Evolutionary conservation across 2,797 vertebrate species (phyloP).

Genomic region (Chelmon rostratus): DNA sequence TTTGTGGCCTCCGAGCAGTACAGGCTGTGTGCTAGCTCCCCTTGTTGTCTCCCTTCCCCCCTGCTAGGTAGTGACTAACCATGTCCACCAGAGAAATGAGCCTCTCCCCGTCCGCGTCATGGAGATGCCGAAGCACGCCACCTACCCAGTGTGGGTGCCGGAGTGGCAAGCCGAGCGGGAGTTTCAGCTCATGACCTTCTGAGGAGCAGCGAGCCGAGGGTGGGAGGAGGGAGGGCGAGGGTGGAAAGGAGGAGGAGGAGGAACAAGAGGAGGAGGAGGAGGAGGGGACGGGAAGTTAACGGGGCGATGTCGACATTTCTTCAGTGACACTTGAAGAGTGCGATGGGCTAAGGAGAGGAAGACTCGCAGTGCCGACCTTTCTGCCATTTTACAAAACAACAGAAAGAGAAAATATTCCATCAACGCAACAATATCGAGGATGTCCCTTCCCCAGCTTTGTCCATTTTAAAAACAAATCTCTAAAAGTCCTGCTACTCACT

Average conservation of each 20-base stretch:
- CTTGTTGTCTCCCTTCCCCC: constrained; percentile 90
- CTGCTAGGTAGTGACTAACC: constrained; percentile 91
- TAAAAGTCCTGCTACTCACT: constrained; percentile 44
- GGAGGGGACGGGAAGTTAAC: constrained; percentile 55
- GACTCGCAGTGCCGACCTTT: constrained; percentile 60
- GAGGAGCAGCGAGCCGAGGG: constrained; percentile 81
- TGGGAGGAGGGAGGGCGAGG: constrained; percentile 72
- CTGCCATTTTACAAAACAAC: constrained; percentile 67
- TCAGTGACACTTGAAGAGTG: constrained; percentile 79
- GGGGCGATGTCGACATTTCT: constrained; percentile 69
- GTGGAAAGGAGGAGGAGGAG: constrained; percentile 37
- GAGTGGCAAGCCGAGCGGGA: constrained; percentile 90
- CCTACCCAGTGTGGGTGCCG: constrained; percentile 91
- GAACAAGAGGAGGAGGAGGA: constrained; percentile 20
- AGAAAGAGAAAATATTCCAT: constrained; percentile 69
- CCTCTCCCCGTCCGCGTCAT: constrained; percentile 87
- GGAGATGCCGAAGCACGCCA: constrained; percentile 90
- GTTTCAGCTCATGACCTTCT: constrained; percentile 92
- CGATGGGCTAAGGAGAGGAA: constrained; percentile 75
- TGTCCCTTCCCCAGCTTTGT: constrained; percentile 59
- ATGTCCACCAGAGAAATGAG: constrained; percentile 88
- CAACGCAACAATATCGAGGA: constrained; percentile 56
- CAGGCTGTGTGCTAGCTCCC: constrained; percentile 87
- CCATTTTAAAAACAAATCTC: constrained; percentile 41
- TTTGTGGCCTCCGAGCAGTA: constrained; percentile 81